phyloP scores from a whole-genome alignment of 1,140 invertebrate genomes.

The Periplaneta americana region DNA sequence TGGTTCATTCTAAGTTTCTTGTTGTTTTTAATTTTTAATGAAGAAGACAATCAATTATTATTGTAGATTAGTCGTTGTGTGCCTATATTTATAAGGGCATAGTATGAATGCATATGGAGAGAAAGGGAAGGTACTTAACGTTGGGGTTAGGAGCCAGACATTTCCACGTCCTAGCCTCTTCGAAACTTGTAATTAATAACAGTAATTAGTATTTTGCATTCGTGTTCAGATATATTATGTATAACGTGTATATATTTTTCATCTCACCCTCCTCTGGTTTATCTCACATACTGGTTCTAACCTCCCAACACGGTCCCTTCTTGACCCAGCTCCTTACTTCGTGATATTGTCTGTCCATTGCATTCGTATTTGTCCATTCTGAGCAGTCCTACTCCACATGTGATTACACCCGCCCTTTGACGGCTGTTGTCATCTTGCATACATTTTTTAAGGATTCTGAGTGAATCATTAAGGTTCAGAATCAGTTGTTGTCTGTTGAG shows the following conservation, averaged over 20 bases:
- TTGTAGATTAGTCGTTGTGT: background rate
- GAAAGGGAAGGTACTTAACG: background rate
- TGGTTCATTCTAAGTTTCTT: background rate
- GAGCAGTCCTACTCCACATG: background rate
- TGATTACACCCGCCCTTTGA: background rate
- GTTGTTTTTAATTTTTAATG: background rate
- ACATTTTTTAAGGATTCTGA: background rate
- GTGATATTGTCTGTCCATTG: background rate
- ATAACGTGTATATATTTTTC: no score
- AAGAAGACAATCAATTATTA: background rate
- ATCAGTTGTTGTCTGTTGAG: background rate
- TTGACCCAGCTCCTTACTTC: background rate
- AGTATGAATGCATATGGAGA: background rate
- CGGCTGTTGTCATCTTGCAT: background rate
- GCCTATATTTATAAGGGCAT: background rate
- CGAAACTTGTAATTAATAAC: background rate
- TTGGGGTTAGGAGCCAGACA: background rate
- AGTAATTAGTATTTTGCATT: background rate
- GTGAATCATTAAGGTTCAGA: background rate
- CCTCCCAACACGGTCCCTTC: background rate
- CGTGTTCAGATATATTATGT: background rate
- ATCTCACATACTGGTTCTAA: background rate
- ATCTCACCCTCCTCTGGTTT: background rate
- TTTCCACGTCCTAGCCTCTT: background rate
- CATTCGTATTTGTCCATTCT: background rate